Percentiles rank a stretch among this genome's conserved stretches.
phyloP scores from a whole-genome alignment of 2,888 invertebrate genomes.

The Mythimna impura region DNA sequence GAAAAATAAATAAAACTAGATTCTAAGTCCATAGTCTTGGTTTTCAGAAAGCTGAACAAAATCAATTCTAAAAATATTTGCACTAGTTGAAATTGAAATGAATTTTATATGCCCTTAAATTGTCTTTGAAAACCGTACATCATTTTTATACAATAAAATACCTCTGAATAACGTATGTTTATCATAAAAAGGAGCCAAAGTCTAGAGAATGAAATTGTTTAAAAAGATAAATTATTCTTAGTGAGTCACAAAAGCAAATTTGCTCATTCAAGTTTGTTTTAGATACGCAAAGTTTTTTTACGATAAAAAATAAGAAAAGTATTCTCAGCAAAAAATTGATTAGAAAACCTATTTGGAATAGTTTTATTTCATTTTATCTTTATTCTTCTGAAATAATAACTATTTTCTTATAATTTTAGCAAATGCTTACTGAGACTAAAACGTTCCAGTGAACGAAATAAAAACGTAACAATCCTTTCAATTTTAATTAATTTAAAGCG shows the following conservation, averaged over 20 bases:
- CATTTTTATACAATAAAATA: not conserved
- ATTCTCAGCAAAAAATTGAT: constrained; percentile 1
- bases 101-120: not conserved
- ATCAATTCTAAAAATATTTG: not conserved
- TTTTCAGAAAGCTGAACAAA: not conserved
- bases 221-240: not conserved
- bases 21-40: too few relatives aligned
- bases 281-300: not conserved
- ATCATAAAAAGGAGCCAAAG: not conserved
- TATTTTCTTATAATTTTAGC: too few relatives aligned
- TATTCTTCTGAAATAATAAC: too few relatives aligned
- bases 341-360: not conserved
- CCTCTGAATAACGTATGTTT: not conserved
- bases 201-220: not conserved
- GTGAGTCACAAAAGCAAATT: not conserved
- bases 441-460: too few relatives aligned
- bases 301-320: not conserved
- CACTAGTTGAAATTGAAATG: not conserved
- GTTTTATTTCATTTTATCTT: too few relatives aligned
- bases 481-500: too few relatives aligned
- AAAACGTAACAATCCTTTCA: too few relatives aligned
- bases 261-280: constrained; percentile 6
- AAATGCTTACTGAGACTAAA: too few relatives aligned
- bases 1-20: not conserved
- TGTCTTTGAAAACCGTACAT: not conserved